A percentile compares a stretch with the other conserved stretches of the same genome.
Conservation (phyloP, 2,113 vertebrate genomes). For the Axis porcinus region DNA sequence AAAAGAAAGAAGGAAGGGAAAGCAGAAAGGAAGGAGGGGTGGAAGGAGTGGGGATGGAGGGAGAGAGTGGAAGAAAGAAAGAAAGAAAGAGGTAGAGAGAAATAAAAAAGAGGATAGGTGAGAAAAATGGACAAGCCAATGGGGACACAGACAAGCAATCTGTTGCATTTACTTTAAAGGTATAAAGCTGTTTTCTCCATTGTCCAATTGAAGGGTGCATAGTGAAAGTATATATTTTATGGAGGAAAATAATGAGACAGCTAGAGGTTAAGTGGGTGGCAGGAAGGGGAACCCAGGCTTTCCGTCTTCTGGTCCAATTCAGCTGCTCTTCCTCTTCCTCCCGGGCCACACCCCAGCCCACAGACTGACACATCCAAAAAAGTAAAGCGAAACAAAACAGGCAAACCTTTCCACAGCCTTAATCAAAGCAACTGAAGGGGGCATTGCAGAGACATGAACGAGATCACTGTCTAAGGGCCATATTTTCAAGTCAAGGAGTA, state of each 20-base stretch:
- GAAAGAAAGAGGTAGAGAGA: not conserved
- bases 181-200: not conserved
- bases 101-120: not conserved
- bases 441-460: not conserved
- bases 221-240: not conserved
- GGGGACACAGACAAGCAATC: not conserved
- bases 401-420: not conserved
- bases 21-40: rapidly evolving
- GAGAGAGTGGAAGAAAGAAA: rapidly evolving
- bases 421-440: not conserved
- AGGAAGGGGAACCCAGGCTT: not conserved
- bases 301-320: rapidly evolving
- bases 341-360: not conserved
- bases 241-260: not conserved
- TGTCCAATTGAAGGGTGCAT: not conserved
- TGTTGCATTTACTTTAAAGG: not conserved
- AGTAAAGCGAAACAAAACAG: not conserved
- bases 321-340: not conserved
- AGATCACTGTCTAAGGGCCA: not conserved
- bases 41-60: rapidly evolving
- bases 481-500: not conserved
- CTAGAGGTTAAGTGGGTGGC: too few relatives aligned
- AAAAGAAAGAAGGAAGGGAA: not conserved
- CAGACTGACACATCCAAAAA: not conserved
- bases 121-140: not conserved